Evolutionary conservation across 2,113 vertebrate genomes (phyloP).

Genomic region (Atractosteus spatula): DNA sequence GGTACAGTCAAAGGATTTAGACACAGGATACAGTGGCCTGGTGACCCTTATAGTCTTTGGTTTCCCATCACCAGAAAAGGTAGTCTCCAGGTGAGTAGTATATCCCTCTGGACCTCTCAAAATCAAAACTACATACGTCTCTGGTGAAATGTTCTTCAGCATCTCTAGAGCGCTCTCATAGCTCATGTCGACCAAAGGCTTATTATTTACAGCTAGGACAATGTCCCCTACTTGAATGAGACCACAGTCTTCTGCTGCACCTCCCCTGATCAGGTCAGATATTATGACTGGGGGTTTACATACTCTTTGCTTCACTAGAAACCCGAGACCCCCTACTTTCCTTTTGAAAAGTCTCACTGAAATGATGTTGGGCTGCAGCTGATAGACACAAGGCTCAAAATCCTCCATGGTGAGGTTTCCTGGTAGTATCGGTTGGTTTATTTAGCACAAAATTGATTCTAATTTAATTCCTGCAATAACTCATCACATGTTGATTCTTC

Average conservation of each 20-base stretch:
- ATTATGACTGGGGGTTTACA: constrained; percentile 91
- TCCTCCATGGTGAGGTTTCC: constrained; percentile 77
- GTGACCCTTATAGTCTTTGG: constrained; percentile 88
- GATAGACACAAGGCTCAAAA: constrained; percentile 81
- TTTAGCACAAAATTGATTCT: constrained; percentile 29
- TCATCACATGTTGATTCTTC: constrained; percentile 17
- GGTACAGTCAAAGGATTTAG: constrained; percentile 70
- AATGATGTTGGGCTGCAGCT: constrained; percentile 96
- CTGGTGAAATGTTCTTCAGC: constrained; percentile 81
- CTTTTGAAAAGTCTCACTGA: constrained; percentile 93
- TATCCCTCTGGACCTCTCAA: constrained; percentile 92
- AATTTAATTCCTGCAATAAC: constrained; percentile 17
- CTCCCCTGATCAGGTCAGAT: constrained; percentile 90
- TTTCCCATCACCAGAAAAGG: constrained; percentile 82
- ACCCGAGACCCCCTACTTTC: constrained; percentile 90
- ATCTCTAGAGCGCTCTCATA: constrained; percentile 87
- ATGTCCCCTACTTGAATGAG: constrained; percentile 96
- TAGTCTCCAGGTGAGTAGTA: constrained; percentile 95
- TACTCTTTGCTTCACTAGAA: constrained; percentile 91
- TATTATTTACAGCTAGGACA: constrained; percentile 88
- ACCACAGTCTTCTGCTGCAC: constrained; percentile 90
- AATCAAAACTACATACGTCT: constrained; percentile 92
- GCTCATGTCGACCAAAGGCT: constrained; percentile 86
- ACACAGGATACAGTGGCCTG: constrained; percentile 64
- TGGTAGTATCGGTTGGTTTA: constrained; percentile 17